Evolutionary conservation across 2,888 invertebrate genomes (phyloP).

Genomic region (Choristoneura rosaceana): DNA sequence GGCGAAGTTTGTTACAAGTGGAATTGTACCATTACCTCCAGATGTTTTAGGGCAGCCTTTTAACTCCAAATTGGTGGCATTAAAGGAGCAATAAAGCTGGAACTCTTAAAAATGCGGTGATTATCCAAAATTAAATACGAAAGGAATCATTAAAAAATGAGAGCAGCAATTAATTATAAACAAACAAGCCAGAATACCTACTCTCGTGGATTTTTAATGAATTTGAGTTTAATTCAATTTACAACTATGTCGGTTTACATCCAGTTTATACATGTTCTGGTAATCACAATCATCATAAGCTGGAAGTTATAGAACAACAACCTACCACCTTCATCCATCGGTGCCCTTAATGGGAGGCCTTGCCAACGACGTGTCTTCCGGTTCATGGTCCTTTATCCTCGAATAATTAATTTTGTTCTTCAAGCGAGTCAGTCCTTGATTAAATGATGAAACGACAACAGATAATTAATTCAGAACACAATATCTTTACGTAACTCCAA

Average conservation of each 20-base stretch:
- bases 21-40: conserved; percentile 39
- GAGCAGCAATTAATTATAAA: neutral
- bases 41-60: conserved; percentile 33
- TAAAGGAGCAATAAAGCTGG: conserved; percentile 22
- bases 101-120: conserved; percentile 20
- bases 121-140: neutral
- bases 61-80: conserved; percentile 30
- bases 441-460: neutral
- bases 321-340: too few relatives aligned
- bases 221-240: too few relatives aligned
- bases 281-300: too few relatives aligned
- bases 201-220: too few relatives aligned
- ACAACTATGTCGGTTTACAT: too few relatives aligned
- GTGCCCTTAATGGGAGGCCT: too few relatives aligned
- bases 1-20: conserved; percentile 41
- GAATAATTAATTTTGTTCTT: too few relatives aligned
- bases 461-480: neutral
- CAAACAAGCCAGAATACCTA: neutral
- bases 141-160: neutral
- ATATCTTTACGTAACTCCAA: neutral
- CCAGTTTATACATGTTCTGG: too few relatives aligned
- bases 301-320: too few relatives aligned
- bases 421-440: neutral
- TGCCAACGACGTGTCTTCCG: too few relatives aligned
- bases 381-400: too few relatives aligned